Base-by-base conservation (phyloP, 1,140 invertebrate genomes). In the Theocolax elegans region DNA sequence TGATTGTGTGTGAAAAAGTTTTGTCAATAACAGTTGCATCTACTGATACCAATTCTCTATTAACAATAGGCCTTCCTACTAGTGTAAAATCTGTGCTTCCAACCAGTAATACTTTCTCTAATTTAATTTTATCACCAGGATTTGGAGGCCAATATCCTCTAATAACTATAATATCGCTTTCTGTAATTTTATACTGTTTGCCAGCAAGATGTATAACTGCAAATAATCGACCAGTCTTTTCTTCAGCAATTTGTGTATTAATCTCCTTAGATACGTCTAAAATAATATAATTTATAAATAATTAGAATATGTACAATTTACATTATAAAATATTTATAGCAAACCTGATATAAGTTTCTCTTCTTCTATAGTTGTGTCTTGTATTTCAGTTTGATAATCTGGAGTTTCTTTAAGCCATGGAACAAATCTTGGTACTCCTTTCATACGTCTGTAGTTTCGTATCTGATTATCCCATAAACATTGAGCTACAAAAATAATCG, bases 21-120 rank as follows among this genome's bases (percentile, higher is more conserved):
- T 97, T 97, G 73, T 96, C 95, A 53, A 98, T 91, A 7, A 98
- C 90, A 35, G 94, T 97, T 0, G 93, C 95, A 71, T 93, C 90
- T 1, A 98, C 88, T 54, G 87, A 85, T 0, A 95, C 93, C 31
- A 94, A 80, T 54, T 92, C 91, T 27, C 87, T 87, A 79, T 93
- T 91, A 9, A 97, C 83, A 15, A 97, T 71, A 0, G 96, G 96
- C 56, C 91, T 85, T 46, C 96, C 95, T 71, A 97, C 86, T 1
- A 97, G 79, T 8, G 94, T 93, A 73, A 97, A 97, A 81, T 97
- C 93, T 71, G 88, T 89, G n/a, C 90, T 89, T 1, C 94, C 96
- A 31, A 94, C 90, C 19, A 96, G 74, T 12, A 98, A 78, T 72
- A 95, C 94, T 88, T 98, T 98, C 76, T 97, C 94, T 40, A 97